phyloP scores from a whole-genome alignment of 2,113 vertebrate genomes.

The Eulacestoma nigropectus region DNA sequence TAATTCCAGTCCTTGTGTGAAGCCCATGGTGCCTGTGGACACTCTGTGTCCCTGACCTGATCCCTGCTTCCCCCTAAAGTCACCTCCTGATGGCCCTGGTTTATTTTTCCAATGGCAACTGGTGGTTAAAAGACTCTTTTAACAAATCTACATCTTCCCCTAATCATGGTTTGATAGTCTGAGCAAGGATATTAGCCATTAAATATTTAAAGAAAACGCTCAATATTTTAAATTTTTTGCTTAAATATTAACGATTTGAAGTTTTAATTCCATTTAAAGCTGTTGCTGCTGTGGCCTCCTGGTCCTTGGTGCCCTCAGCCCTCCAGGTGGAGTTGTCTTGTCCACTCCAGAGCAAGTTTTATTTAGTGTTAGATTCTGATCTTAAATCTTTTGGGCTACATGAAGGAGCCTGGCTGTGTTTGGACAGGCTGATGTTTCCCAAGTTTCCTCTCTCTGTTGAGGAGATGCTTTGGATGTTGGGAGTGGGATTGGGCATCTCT shows the following conservation, averaged over 20 bases:
- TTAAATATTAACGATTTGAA: slow-evolving; percentile 29
- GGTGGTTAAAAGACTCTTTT: neutral
- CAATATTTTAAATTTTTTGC: slow-evolving; percentile 1
- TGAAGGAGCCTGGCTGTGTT: neutral
- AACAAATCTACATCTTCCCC: neutral
- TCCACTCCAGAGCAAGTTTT: neutral
- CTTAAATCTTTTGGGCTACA: neutral
- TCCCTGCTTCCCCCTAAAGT: neutral
- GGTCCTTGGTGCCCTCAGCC: neutral
- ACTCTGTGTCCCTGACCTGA: neutral
- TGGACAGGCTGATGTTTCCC: neutral
- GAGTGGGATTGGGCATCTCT: neutral
- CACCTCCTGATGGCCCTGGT: neutral
- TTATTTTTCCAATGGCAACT: neutral
- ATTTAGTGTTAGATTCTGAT: neutral
- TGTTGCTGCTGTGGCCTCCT: neutral
- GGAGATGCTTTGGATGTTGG: neutral
- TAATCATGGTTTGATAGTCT: neutral
- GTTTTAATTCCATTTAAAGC: neutral
- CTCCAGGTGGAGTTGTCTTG: neutral
- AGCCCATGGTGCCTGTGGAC: neutral
- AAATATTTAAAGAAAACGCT: slow-evolving; percentile 41
- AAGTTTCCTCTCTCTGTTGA: neutral
- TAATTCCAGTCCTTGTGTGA: neutral
- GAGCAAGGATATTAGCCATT: neutral